phyloP scores from a whole-genome alignment of 2,888 invertebrate genomes.

The Cataglyphis altisquamis region DNA sequence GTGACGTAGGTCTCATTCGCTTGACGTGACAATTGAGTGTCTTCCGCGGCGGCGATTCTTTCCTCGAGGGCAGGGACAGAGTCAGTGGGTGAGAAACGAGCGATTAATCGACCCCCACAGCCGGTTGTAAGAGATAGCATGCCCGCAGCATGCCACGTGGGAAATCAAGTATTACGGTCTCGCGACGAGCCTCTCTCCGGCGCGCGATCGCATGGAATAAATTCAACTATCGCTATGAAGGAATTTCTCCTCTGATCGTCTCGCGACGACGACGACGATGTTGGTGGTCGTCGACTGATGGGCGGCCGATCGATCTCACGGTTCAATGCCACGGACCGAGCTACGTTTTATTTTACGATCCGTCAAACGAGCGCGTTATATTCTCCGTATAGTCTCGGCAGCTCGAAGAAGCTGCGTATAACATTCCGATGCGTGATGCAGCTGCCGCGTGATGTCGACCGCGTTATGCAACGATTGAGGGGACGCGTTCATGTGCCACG shows the following conservation, averaged over 20 bases:
- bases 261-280: conserved; percentile 26
- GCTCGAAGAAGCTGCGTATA: neutral
- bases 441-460: conserved; percentile 57
- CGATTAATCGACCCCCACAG: conserved; percentile 46
- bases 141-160: conserved; percentile 70
- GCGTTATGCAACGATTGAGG: conserved; percentile 65
- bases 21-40: conserved; percentile 41
- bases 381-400: neutral
- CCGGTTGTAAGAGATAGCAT: conserved; percentile 43
- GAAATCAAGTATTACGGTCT: conserved; percentile 69
- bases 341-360: conserved; percentile 53
- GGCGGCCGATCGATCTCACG: conserved; percentile 36
- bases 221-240: conserved; percentile 51
- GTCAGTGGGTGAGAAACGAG: conserved; percentile 29
- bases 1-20: neutral
- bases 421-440: conserved; percentile 38
- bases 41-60: conserved; percentile 46
- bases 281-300: conserved; percentile 31
- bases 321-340: conserved; percentile 55
- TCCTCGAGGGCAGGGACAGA: neutral
- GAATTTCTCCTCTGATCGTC: conserved; percentile 46
- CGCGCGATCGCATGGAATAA: conserved; percentile 49
- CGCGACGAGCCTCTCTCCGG: conserved; percentile 28
- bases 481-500: conserved; percentile 16
- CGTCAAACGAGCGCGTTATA: conserved; percentile 7